phyloP scores from a whole-genome alignment of 2,113 vertebrate genomes.

The Lota lota region DNA sequence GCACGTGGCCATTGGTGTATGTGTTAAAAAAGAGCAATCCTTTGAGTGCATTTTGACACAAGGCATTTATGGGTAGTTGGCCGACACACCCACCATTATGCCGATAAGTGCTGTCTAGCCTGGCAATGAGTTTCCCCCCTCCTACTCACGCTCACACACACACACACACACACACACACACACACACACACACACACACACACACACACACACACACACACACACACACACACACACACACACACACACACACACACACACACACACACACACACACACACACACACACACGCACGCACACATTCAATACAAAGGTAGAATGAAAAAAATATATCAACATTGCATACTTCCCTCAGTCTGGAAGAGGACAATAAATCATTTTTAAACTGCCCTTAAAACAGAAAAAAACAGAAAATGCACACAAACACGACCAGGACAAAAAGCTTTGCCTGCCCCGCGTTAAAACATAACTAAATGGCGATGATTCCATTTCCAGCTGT shows the following conservation, averaged over 20 bases:
- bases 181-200: too few relatives aligned
- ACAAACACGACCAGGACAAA: neutral
- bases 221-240: too few relatives aligned
- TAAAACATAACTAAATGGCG: slow-evolving; percentile 5
- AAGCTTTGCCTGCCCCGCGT: neutral
- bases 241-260: too few relatives aligned
- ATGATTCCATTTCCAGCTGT: too few relatives aligned
- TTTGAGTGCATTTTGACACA: slow-evolving; percentile 51
- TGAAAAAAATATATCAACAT: slow-evolving; percentile 23
- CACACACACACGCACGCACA: too few relatives aligned
- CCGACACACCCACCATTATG: slow-evolving; percentile 29
- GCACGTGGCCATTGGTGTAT: slow-evolving; percentile 16
- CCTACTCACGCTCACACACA: neutral
- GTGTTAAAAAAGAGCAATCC: slow-evolving; percentile 31
- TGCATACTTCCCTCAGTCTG: slow-evolving; percentile 22
- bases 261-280: too few relatives aligned
- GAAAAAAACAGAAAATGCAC: slow-evolving; percentile 4
- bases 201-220: too few relatives aligned
- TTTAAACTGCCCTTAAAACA: slow-evolving; percentile 29
- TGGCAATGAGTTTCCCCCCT: slow-evolving; percentile 25
- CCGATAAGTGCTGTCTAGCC: slow-evolving; percentile 35
- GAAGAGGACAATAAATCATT: slow-evolving; percentile 34
- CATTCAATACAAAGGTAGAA: slow-evolving; percentile 7
- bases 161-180: too few relatives aligned
- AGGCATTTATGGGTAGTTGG: slow-evolving; percentile 33